phyloP scores from a whole-genome alignment of 2,888 invertebrate genomes.

The Agrotis segetum region DNA sequence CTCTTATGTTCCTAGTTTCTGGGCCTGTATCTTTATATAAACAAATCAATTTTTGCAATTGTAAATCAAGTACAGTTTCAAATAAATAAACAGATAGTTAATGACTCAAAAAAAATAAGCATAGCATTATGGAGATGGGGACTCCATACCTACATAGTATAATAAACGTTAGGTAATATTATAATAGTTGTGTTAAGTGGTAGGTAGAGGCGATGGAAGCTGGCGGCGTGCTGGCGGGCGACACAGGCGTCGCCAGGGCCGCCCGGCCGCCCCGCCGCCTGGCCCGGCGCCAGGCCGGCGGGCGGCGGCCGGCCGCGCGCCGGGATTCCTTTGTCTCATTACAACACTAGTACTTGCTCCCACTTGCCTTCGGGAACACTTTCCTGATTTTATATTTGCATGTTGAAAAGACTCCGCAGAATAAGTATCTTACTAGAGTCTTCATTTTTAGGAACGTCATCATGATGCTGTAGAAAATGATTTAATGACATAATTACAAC shows the following conservation, averaged over 20 bases:
- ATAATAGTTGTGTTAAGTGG: conserved; percentile 53
- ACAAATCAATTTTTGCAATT: not conserved
- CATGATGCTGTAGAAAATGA: not conserved
- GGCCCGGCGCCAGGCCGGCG: conserved; percentile 91
- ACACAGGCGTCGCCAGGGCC: conserved; percentile 89
- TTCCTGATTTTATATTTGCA: conserved; percentile 38
- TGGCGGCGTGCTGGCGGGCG: conserved; percentile 84
- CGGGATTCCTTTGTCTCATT: conserved; percentile 91
- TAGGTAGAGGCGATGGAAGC: conserved; percentile 69
- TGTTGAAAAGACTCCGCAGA: not conserved
- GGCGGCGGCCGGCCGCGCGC: conserved; percentile 83
- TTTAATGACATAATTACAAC: not conserved
- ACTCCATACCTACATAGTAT: conserved; percentile 6
- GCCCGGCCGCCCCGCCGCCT: conserved; percentile 90
- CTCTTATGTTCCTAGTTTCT: not conserved
- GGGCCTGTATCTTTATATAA: not conserved
- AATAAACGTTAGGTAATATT: conserved; percentile 35
- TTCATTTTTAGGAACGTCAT: conserved; percentile 1
- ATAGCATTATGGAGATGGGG: conserved; percentile 10
- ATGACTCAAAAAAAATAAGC: conserved; percentile 9
- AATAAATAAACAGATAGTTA: not conserved
- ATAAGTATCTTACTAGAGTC: not conserved
- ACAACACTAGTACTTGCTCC: conserved; percentile 75
- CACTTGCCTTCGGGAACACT: conserved; percentile 53
- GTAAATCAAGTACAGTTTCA: not conserved